These are phyloP conservation scores for Lophochroa leadbeateri DNA, from an alignment of 2,113 vertebrate species.

Conservation along the genomic window DNA sequence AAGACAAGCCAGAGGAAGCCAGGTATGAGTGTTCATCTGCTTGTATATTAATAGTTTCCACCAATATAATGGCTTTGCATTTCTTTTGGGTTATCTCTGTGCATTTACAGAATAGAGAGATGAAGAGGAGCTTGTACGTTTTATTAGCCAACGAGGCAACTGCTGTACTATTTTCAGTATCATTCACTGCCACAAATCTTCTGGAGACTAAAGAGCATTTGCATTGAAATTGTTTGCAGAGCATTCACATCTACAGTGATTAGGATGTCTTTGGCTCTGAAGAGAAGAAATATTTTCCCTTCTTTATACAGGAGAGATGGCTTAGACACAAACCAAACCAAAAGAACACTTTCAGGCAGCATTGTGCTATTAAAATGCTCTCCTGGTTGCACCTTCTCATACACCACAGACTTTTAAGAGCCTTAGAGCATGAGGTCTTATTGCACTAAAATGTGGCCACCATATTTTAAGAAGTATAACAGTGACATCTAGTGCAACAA, in stretches of 20 bases:
- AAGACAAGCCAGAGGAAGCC: not conserved
- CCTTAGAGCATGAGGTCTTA: not conserved
- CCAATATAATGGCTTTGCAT: not conserved
- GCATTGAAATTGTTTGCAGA: not conserved
- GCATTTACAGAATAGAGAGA: not conserved
- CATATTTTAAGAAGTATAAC: slow-evolving; percentile 9
- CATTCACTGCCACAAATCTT: not conserved
- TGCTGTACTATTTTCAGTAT: not conserved
- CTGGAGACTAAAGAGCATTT: not conserved
- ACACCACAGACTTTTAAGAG: not conserved
- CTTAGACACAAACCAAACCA: not conserved
- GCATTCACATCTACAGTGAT: not conserved
- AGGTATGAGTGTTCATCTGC: not conserved
- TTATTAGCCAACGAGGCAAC: not conserved
- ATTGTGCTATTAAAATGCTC: not conserved
- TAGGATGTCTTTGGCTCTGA: not conserved
- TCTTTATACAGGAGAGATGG: not conserved
- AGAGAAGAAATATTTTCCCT: not conserved
- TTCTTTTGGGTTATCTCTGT: not conserved
- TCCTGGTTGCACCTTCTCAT: not conserved
- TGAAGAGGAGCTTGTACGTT: not conserved
- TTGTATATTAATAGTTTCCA: not conserved
- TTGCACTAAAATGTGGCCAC: accelerated
- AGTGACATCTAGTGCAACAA: slow-evolving; percentile 61
- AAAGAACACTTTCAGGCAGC: not conserved